Evolutionary conservation across 2,113 vertebrate genomes (phyloP).

Genomic region (Strigops habroptila): DNA sequence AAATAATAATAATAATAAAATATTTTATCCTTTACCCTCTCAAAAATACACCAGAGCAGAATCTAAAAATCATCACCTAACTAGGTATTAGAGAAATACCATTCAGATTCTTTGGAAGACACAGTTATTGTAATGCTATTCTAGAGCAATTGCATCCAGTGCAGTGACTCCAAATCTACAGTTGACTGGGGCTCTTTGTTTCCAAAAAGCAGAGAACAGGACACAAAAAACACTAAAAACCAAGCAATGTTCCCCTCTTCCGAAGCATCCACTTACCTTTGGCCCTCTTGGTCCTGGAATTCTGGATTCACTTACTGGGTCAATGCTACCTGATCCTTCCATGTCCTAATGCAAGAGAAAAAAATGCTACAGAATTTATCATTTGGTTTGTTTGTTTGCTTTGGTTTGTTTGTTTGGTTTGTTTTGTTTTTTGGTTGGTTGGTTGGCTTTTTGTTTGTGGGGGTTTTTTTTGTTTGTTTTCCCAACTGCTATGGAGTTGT

Average conservation of each 20-base stretch:
- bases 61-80: background rate
- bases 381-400: background rate
- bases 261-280: slow-evolving; percentile 64
- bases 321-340: slow-evolving; percentile 82
- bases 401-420: background rate
- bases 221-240: background rate
- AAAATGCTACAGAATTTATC: background rate
- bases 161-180: background rate
- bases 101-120: background rate
- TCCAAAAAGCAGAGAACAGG: background rate
- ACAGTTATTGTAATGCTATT: background rate
- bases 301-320: slow-evolving; percentile 39
- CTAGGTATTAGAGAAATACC: background rate
- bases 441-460: background rate
- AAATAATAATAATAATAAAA: background rate
- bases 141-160: background rate
- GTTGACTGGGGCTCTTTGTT: background rate
- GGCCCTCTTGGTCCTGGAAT: slow-evolving; percentile 36
- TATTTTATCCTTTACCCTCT: background rate
- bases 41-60: background rate
- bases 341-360: slow-evolving; percentile 75
- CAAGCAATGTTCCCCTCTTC: background rate
- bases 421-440: background rate
- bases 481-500: background rate
- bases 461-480: too few species aligned